phyloP scores from a whole-genome alignment of 2,113 vertebrate species.

The Phasianus colchicus region DNA sequence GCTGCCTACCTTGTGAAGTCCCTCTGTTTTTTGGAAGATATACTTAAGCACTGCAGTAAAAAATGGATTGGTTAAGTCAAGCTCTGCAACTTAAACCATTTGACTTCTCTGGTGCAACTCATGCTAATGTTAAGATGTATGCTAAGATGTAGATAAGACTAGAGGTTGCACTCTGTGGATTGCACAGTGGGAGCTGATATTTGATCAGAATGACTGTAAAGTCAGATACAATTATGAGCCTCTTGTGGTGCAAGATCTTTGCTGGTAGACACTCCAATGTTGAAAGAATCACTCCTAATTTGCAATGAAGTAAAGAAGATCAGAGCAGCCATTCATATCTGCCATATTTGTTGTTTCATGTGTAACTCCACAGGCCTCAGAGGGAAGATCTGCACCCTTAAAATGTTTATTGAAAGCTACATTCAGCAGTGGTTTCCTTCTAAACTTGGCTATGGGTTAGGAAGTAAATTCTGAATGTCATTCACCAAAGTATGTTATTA shows the following conservation, averaged over 20 bases:
- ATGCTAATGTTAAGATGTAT: neutral
- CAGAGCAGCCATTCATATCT: neutral
- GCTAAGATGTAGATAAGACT: neutral
- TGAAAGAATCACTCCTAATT: neutral
- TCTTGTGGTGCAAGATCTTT: neutral
- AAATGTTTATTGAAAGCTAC: neutral
- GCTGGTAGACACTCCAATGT: neutral
- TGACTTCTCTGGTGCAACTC: neutral
- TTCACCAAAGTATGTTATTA: neutral
- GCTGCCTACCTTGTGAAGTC: neutral
- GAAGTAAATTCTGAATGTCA: neutral
- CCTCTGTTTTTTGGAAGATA: neutral
- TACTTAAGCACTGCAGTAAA: neutral
- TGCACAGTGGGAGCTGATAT: neutral
- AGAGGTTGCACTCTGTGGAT: neutral
- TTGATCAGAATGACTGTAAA: neutral
- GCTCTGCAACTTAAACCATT: neutral
- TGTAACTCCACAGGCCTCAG: neutral
- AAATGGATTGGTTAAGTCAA: neutral
- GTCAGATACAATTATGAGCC: neutral
- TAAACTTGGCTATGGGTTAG: neutral
- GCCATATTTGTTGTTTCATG: neutral
- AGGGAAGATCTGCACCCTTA: neutral
- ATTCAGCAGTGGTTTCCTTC: neutral
- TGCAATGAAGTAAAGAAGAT: neutral